These are phyloP conservation scores for Acanthosepion lycidas DNA, from an alignment of 2,888 invertebrate genomes.

Conservation along the genomic window DNA sequence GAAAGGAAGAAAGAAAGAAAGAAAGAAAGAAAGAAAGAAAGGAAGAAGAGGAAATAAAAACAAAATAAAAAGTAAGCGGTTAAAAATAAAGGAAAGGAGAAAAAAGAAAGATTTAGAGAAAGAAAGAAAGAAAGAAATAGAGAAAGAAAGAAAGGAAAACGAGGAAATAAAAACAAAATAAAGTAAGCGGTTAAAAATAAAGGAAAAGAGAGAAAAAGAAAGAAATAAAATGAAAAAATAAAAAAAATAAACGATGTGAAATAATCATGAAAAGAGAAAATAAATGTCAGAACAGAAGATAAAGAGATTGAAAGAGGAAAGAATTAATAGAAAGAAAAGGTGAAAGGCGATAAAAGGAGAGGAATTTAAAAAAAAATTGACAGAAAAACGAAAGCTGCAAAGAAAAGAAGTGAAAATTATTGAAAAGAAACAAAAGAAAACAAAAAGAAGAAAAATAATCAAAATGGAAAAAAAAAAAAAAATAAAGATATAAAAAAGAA, in stretches of 20 bases:
- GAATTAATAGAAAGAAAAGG: rapidly evolving
- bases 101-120: neutral
- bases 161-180: neutral
- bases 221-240: too few relatives aligned
- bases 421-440: neutral
- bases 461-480: neutral
- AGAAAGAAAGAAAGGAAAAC: neutral
- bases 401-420: neutral
- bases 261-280: neutral
- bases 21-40: neutral
- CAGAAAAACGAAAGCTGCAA: neutral
- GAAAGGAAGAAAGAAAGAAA: neutral
- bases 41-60: neutral
- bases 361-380: neutral
- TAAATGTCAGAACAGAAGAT: neutral
- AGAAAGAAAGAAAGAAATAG: neutral
- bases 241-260: too few relatives aligned
- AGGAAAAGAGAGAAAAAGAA: neutral
- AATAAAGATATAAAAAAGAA: neutral
- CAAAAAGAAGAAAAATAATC: neutral
- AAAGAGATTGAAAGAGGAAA: neutral
- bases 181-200: neutral
- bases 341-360: neutral
- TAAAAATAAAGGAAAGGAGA: neutral
- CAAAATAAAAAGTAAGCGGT: neutral